A percentile compares a stretch with the other conserved stretches of the same genome.
Conservation (phyloP, 2,888 invertebrate genomes). For the Leistus spinibarbis region DNA sequence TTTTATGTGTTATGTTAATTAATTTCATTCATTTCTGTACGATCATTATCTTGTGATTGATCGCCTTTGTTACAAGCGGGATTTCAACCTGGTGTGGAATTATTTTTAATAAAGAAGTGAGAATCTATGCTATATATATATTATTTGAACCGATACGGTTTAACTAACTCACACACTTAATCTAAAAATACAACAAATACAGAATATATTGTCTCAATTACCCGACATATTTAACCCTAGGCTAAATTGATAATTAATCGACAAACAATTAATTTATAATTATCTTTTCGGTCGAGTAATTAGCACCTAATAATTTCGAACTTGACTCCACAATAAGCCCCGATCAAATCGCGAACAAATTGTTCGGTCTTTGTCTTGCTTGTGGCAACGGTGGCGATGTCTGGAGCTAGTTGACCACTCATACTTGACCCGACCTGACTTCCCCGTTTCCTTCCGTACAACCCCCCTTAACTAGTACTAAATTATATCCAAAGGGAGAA, state of each 20-base stretch:
- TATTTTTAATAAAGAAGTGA: constrained; percentile 35
- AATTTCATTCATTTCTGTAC: constrained; percentile 35
- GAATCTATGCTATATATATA: not conserved
- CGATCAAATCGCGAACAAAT: constrained; percentile 28
- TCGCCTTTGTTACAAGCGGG: constrained; percentile 33
- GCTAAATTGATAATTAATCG: constrained; percentile 20
- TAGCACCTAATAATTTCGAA: constrained; percentile 35
- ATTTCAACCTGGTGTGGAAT: constrained; percentile 37
- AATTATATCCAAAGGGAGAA: not conserved
- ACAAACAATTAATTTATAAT: constrained; percentile 28
- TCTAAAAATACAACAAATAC: too few species aligned
- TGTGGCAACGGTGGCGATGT: constrained; percentile 10
- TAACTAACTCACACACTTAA: not conserved
- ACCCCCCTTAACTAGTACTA: not conserved
- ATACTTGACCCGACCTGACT: constrained; percentile 37
- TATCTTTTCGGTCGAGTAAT: constrained; percentile 23
- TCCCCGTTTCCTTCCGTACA: not conserved
- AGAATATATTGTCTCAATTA: not conserved
- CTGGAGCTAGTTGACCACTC: constrained; percentile 34
- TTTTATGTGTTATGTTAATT: constrained; percentile 39
- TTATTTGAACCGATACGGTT: not conserved
- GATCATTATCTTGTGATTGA: constrained; percentile 39
- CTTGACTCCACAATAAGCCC: constrained; percentile 30
- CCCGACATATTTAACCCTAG: not conserved
- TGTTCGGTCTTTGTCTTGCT: constrained; percentile 15